Base-by-base conservation (phyloP, 2,888 invertebrate species). In the Calameuta idolon region DNA sequence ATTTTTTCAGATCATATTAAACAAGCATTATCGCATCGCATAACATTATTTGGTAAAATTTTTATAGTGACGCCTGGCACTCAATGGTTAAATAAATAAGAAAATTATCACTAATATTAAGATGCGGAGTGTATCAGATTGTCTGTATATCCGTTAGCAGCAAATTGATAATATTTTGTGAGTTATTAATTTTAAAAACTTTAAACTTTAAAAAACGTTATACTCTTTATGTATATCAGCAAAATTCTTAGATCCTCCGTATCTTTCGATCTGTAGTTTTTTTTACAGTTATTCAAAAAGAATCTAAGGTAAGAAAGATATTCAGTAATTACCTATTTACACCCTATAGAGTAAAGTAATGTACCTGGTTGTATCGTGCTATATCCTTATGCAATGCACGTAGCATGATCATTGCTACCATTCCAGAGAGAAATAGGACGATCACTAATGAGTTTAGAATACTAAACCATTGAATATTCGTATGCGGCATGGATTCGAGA, bases 371-470 rank as follows among this genome's bases (percentile, higher is more conserved):
- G 91, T 99, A 99, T 86, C 99, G 94, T 5, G 99, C 99, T 87
- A 99, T 99, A 92, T 99, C 99, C 91, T 99, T 98, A 91, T 99
- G 99, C 80, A 99, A 93, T 0, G 99, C 99, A 81, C 99, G 94
- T 84, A 99, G 92, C 92, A 99, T 94, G 88, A 99, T 99, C 99
- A 99, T 99, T 37, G 99, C 99, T 30, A 99, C 98, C 99, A 99
- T 99, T 84, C 99, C 99, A 84, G 98, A 98, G 33, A 99, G 93
- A 92, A 99, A 99, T 55, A 98, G 92, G 3, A 98, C 98, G 88
- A 99, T 99, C 78, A 99, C 98, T 86, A 99, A 93, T 0, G 99
- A 99, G 92, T 99, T 99, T 81, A 99, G 93, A 88, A 99, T 99
- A 83, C 98, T 98, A 92, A 99, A 99, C 99, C 99, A 99, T 91